A percentile compares a stretch with the other conserved stretches of the same genome.
Conservation (phyloP, 2,888 invertebrate species). For the Amblyjoppa fuscipennis region DNA sequence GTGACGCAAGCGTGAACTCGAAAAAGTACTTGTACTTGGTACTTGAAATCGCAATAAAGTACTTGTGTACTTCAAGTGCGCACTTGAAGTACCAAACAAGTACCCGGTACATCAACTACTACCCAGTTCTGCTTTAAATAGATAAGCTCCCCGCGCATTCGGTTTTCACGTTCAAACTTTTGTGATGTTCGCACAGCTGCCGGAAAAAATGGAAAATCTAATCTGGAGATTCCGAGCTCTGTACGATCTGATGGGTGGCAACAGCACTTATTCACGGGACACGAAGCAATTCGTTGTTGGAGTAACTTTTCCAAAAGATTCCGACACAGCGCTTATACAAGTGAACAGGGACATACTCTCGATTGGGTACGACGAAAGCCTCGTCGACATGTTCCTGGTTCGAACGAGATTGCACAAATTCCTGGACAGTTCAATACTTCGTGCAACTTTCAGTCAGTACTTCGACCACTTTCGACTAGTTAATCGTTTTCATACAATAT, state of each 20-base stretch:
- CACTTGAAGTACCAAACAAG: no score
- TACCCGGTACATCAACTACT: no score
- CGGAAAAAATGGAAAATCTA: constrained; percentile 74
- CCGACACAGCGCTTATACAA: constrained; percentile 74
- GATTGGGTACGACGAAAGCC: constrained; percentile 75
- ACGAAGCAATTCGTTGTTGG: constrained; percentile 75
- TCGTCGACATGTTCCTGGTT: constrained; percentile 78
- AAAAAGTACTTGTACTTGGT: no score
- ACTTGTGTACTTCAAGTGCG: no score
- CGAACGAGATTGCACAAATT: constrained; percentile 81
- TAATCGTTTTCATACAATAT: not conserved
- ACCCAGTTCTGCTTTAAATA: not conserved
- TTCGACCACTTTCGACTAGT: not conserved
- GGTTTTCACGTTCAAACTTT: not conserved
- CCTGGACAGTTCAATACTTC: constrained; percentile 77
- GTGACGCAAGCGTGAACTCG: no score
- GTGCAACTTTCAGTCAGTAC: constrained; percentile 79
- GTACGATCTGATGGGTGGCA: constrained; percentile 80
- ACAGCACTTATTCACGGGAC: constrained; percentile 70
- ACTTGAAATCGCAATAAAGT: no score
- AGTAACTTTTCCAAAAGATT: constrained; percentile 78
- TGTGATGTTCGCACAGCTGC: constrained; percentile 73
- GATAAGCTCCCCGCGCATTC: not conserved
- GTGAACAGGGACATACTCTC: constrained; percentile 76
- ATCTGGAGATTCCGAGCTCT: constrained; percentile 77